Evolutionary conservation across 2,113 vertebrate genomes (phyloP).

Genomic region (Pelusios castaneus): DNA sequence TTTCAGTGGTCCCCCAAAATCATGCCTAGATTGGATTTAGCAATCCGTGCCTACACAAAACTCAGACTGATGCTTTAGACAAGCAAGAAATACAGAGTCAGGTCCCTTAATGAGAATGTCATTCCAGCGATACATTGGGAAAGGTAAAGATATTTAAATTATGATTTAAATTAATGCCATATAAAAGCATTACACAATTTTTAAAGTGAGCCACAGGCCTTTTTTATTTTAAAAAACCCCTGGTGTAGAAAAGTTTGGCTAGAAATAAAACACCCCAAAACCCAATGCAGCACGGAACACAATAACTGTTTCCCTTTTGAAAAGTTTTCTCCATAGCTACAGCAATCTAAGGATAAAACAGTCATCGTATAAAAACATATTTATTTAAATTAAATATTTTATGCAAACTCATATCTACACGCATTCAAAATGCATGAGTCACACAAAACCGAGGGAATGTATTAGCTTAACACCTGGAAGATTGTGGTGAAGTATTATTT

Average conservation of each 20-base stretch:
- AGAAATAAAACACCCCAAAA: conserved; percentile 26
- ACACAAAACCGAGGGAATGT: conserved; percentile 59
- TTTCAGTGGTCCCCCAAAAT: neutral
- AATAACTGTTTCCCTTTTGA: conserved; percentile 30
- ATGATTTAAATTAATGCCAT: accelerated
- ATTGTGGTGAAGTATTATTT: conserved; percentile 46
- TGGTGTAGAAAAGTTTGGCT: conserved; percentile 60
- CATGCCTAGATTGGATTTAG: neutral
- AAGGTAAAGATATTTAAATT: accelerated
- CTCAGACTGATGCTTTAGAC: accelerated
- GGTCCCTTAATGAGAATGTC: neutral
- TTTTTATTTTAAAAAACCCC: conserved; percentile 20
- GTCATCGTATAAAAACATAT: conserved; percentile 72
- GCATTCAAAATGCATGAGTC: conserved; percentile 69
- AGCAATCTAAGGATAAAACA: conserved; percentile 52
- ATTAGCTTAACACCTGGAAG: conserved; percentile 69
- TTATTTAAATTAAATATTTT: conserved; percentile 86
- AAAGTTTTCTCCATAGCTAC: conserved; percentile 42
- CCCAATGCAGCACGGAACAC: conserved; percentile 15
- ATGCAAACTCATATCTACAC: conserved; percentile 73
- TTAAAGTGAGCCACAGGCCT: conserved; percentile 50
- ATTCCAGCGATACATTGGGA: accelerated
- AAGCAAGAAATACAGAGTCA: neutral
- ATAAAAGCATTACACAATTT: conserved; percentile 29
- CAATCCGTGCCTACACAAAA: accelerated